Evolutionary conservation across 2,888 invertebrate genomes (phyloP), one percentile per base, ranked within the genome.

Genomic region (Ferdinandea cuprea): DNA sequence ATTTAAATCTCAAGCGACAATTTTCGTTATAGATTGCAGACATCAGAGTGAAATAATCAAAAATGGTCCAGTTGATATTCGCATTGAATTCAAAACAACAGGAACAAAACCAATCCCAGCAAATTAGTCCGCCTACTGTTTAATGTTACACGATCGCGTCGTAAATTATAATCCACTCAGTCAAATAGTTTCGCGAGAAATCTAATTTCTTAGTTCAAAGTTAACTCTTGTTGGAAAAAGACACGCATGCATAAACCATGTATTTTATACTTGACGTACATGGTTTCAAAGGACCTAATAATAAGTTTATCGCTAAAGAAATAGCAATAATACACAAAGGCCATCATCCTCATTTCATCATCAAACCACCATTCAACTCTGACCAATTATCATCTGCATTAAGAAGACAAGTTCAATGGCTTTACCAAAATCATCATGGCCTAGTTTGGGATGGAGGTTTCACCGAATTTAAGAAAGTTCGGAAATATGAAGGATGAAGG

Each of bases 41-140:
- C 76, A 86, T 71, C 87, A 87, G n/a, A n/a, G 85, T 46, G 86
- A 87, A 85, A n/a, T n/a, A n/a, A n/a, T n/a, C n/a, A n/a, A n/a
- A n/a, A n/a, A n/a, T n/a, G n/a, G n/a, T n/a, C n/a, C n/a, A n/a
- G n/a, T n/a, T n/a, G n/a, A n/a, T n/a, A n/a, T n/a, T n/a, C n/a
- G n/a, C n/a, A n/a, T n/a, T n/a, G n/a, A n/a, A n/a, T n/a, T n/a
- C n/a, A n/a, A n/a, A n/a, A n/a, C n/a, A n/a, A n/a, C n/a, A n/a
- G 35, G 58, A 35, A 30, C 21, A 48, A 66, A 59, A 56, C 25
- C n/a, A 44, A 63, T 71, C 15, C 72, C 61, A 15, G 2, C n/a
- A 1, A 61, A 66, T 15, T 77, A 32, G 13, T 35, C 83, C 35
- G 68, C 63, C 4, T 69, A 52, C 30, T 78, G 78, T 25, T 54